Percentiles rank a stretch among this genome's conserved stretches.
These are phyloP conservation scores for Caradrina clavipalpis DNA, from an alignment of 2,888 invertebrate genomes.

Conservation along the genomic window DNA sequence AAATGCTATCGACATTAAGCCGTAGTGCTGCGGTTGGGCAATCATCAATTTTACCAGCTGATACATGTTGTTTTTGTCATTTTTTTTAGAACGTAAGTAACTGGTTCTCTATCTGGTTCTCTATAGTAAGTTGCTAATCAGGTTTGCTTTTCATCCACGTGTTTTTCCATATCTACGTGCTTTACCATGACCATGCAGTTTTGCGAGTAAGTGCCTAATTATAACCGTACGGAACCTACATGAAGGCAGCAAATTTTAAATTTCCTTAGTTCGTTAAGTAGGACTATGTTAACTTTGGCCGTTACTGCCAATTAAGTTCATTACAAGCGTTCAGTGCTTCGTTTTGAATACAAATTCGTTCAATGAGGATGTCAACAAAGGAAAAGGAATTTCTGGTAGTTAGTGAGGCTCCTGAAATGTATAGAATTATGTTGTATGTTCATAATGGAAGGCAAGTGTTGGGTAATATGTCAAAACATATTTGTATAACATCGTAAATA, in stretches of 20 bases:
- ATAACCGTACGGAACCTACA: slow-evolving; percentile 43
- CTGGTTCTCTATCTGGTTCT: slow-evolving; percentile 20
- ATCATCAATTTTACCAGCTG: slow-evolving; percentile 9
- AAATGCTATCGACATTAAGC: slow-evolving; percentile 26
- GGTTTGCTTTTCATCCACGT: slow-evolving; percentile 14
- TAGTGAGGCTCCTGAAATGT: slow-evolving; percentile 45
- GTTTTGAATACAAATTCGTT: slow-evolving; percentile 76
- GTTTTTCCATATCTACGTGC: not conserved
- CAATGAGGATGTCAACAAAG: slow-evolving; percentile 66
- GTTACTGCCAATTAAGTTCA: slow-evolving; percentile 75
- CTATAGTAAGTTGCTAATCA: slow-evolving; percentile 1
- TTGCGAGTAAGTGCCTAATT: not conserved
- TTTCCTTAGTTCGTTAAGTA: slow-evolving; percentile 41
- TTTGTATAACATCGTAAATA: slow-evolving; percentile 7
- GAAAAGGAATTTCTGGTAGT: slow-evolving; percentile 49
- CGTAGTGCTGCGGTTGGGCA: slow-evolving; percentile 11
- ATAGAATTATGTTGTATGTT: slow-evolving; percentile 15
- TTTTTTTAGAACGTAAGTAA: slow-evolving; percentile 24
- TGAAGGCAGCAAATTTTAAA: slow-evolving; percentile 7
- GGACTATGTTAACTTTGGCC: slow-evolving; percentile 45
- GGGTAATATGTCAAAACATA: not conserved
- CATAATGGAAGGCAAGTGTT: slow-evolving; percentile 27
- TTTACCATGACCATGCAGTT: not conserved
- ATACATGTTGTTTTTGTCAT: slow-evolving; percentile 18
- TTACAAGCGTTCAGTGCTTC: slow-evolving; percentile 61